Conservation (phyloP, 1,140 invertebrate genomes). For the Nasonia giraulti region DNA sequence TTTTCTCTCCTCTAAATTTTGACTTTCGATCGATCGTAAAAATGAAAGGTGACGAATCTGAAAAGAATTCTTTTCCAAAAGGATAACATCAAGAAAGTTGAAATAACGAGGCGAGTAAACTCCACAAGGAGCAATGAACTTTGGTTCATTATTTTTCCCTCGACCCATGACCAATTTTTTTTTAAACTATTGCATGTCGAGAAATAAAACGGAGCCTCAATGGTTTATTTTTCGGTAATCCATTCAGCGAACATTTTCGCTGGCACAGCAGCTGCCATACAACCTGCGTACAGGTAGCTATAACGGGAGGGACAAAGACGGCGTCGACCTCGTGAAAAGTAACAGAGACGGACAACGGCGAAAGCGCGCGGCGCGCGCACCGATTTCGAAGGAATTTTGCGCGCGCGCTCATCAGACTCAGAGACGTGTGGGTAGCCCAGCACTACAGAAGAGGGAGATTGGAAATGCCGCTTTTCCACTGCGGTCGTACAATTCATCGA, state of each 20-base stretch:
- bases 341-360: neutral
- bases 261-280: neutral
- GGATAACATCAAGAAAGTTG: no score
- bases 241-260: conserved; percentile 13
- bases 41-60: no score
- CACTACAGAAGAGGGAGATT: no score
- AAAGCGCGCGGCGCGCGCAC: neutral
- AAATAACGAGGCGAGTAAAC: no score
- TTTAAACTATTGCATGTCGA: no score
- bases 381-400: neutral
- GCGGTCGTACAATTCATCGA: neutral
- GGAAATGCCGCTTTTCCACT: neutral
- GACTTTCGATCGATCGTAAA: no score
- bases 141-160: no score
- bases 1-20: no score
- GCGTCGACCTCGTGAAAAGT: conserved; percentile 9
- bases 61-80: no score
- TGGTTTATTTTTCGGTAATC: neutral
- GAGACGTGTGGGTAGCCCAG: neutral
- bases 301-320: neutral
- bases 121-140: no score
- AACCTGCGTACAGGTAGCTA: neutral
- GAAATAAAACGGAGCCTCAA: no score
- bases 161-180: no score
- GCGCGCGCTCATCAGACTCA: neutral